Evolutionary conservation across 2,888 invertebrate species (phyloP), one percentile per base, ranked within the genome.

Genomic region (Pristionchus maxplancki): DNA sequence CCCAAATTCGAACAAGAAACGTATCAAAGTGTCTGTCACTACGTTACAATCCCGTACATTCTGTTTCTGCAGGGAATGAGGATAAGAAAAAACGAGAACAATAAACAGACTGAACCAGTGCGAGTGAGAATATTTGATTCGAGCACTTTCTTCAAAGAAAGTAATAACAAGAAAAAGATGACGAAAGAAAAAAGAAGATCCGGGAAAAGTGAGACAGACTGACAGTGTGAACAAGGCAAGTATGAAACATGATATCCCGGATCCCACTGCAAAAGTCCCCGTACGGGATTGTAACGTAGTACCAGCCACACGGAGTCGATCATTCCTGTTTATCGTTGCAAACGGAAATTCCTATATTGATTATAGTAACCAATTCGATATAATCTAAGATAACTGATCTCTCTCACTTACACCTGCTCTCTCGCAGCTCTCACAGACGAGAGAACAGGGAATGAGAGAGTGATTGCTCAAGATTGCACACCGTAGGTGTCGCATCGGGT

Each of bases 401-500:
- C n/a, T n/a, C n/a, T n/a, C n/a, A n/a, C n/a, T n/a, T n/a, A n/a
- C 37, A 9, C 44, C 8, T 44, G 44, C 44, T 44, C 44, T 44
- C 44, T 44, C 44, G 11, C 44, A 44, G 44, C 44, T 31, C 31
- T 15, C 6, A 37, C 20, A 31, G 71, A 37, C 24, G 58, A 58
- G n/a, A n/a, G n/a, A n/a, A n/a, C n/a, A n/a, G n/a, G n/a, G n/a
- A 58, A 4, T 17, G 58, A 58, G 58, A 58, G 58, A 58, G 58
- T 4, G 24, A 20, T 8, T 58, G 58, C 20, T 31, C 8, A 31
- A 44, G 64, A 28, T 64, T 64, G 28, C 85, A 74, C 85, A 90
- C 90, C 82, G 53, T 86, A 74, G 82, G 90, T 92, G 37, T 89
- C 88, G 89, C 93, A 93, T 17, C 90, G 85, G 3, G 93, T 86